Conservation (phyloP, 2,113 vertebrate genomes). For the Carlito syrichta region DNA sequence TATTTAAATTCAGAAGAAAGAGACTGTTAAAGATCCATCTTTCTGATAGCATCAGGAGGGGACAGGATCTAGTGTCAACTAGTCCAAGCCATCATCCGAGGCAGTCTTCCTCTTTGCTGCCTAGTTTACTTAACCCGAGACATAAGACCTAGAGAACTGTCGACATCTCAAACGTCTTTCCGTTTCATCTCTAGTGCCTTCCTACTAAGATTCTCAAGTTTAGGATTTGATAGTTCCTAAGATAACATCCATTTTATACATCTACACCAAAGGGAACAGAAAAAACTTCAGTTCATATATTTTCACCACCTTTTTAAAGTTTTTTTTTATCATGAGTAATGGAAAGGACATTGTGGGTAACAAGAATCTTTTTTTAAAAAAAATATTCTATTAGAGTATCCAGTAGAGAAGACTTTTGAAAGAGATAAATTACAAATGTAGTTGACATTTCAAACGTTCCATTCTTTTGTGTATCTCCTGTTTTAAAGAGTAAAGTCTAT, state of each 20-base stretch:
- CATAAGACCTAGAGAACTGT: not conserved
- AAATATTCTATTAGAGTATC: not conserved
- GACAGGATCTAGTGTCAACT: not conserved
- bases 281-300: not conserved
- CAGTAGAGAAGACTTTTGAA: not conserved
- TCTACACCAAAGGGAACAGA: not conserved
- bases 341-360: not conserved
- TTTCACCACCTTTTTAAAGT: not conserved
- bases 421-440: not conserved
- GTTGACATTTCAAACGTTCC: not conserved
- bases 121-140: not conserved
- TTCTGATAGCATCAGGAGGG: not conserved
- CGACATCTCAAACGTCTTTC: not conserved
- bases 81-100: not conserved
- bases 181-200: not conserved
- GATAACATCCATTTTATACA: not conserved
- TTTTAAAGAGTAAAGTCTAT: conserved; percentile 17
- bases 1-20: not conserved
- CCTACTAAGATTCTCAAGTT: not conserved
- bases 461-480: not conserved
- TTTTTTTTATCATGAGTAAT: not conserved
- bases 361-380: not conserved
- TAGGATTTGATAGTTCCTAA: not conserved
- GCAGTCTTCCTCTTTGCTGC: not conserved
- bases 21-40: not conserved